Evolutionary conservation across 2,113 vertebrate species (phyloP), one percentile per base, ranked within the genome.

Genomic region (Vireo altiloquus): DNA sequence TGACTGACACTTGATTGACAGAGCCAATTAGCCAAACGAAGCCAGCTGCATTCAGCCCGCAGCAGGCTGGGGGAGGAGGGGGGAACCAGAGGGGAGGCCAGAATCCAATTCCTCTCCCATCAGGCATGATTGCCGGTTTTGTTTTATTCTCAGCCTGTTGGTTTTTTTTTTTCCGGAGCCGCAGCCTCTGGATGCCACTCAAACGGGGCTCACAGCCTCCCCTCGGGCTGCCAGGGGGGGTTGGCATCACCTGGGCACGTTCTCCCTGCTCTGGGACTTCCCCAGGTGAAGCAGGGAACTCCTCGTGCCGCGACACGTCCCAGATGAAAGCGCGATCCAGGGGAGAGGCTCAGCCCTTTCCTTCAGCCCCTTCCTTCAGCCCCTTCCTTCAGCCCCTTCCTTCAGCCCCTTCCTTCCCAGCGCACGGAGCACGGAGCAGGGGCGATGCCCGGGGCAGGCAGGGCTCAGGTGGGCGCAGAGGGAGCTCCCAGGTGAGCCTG

Each of bases 1-100:
- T 95, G 92, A 93, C 21, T 93, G 95, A 92, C 89, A 77, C 68
- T 49, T 97, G 96, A 95, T 92, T 95, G 95, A 95, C 95, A 86
- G 85, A 95, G 93, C 94, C 94, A 97, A 96, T 97, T 96, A 95
- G 90, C 81, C 88, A 86, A 93, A 94, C 47, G 78, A 90, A 93
- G 93, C 54, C 96, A 97, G 95, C 95, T 93, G 95, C 93, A 93
- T 86, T 93, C 92, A 60, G 40, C 89, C 95, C 92, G 57, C 92
- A 81, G 86, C 82, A 50, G 94, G 83, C 92, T 14, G 87, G 25
- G 79, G 95, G 96, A 92, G 92, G 92, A 78, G 88, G 81, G 56
- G 88, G 79, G 81, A 72, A 69, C 57, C 82, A 37, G 90, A 93
- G 92, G 90, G 94, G 94, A 96, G 80, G 94, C 92, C 92, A 47